These are phyloP conservation scores for Drosophila mauritiana DNA, from an alignment of 1,140 invertebrate genomes.

Conservation along the genomic window DNA sequence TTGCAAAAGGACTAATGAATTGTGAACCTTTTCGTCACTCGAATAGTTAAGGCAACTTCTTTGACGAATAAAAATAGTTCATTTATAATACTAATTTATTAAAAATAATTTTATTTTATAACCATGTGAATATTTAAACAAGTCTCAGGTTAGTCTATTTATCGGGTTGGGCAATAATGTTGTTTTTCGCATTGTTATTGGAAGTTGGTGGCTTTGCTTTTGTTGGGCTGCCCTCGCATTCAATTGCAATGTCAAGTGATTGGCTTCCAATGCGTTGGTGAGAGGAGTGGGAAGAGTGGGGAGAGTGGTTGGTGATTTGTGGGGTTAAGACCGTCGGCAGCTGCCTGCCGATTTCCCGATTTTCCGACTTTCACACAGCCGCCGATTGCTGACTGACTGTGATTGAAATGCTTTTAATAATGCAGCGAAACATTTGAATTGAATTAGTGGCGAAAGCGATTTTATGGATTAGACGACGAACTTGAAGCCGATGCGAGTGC, in stretches of 20 bases:
- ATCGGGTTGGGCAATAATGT: not conserved
- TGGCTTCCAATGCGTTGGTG: constrained; percentile 42
- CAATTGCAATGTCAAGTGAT: constrained; percentile 76
- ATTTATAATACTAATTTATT: not conserved
- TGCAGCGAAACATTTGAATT: constrained; percentile 70
- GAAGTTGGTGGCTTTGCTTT: constrained; percentile 8
- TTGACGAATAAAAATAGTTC: no score
- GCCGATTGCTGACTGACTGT: constrained; percentile 42
- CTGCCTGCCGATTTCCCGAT: not conserved
- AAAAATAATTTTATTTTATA: no score
- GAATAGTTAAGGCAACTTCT: no score
- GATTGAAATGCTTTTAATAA: constrained; percentile 72
- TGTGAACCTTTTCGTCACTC: no score
- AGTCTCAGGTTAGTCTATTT: no score
- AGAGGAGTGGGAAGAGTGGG: not conserved
- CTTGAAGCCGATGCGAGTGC: constrained; percentile 1
- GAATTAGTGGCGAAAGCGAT: constrained; percentile 54
- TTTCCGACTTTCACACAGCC: not conserved
- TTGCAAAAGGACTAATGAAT: no score
- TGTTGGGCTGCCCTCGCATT: constrained; percentile 51
- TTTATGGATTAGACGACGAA: constrained; percentile 32
- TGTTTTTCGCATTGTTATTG: constrained; percentile 52
- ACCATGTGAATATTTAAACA: no score
- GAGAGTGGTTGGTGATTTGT: not conserved
- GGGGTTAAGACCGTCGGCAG: constrained; percentile 11